Evolutionary conservation across 2,797 vertebrate species (phyloP), one percentile per base, ranked within the genome.

Genomic region (Enteromius argenteus): DNA sequence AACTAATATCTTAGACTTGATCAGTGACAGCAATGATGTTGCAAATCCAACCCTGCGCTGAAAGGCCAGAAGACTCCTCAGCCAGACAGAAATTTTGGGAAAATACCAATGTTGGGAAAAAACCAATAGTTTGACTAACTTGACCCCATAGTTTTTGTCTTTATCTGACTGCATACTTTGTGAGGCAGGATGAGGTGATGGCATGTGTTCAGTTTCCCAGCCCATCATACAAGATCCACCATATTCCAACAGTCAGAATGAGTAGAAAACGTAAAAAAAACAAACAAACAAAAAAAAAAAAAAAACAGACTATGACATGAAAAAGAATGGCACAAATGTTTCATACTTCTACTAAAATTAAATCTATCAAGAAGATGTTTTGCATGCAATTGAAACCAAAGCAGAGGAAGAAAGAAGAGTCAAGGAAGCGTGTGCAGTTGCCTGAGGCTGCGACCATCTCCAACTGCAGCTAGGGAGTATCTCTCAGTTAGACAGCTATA

Each of bases 391-490:
- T 82, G 83, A 90, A 90, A 88, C 91, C 93, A 94, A 94, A 94
- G 94, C 93, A 94, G 91, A 93, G 90, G 90, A 89, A 91, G 94
- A 95, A 94, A 96, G 95, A 95, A 95, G 94, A 96, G 94, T 95
- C 94, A 95, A 94, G 91, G 92, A 95, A 95, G 95, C 94, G 93
- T 95, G 95, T 95, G 94, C 94, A 94, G 94, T 96, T 96, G 95
- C 95, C 94, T 91, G 94, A 95, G 94, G 95, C 94, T 93, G 93
- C 93, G 94, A 94, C 92, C 91, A 90, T 93, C 91, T 92, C 92
- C 91, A 90, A 93, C 92, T 94, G 93, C 93, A 92, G 90, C 93
- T 93, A 93, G 91, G 91, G 92, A 88, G 86, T 78, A 72, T 86
- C 51, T 86, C 90, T 93, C 85, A 71, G 85, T 89, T 91, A 89